A percentile compares a stretch with the other conserved stretches of the same genome.
These are phyloP conservation scores for Sphaeramia orbicularis DNA, from an alignment of 2,797 vertebrate species.

Conservation along the genomic window DNA sequence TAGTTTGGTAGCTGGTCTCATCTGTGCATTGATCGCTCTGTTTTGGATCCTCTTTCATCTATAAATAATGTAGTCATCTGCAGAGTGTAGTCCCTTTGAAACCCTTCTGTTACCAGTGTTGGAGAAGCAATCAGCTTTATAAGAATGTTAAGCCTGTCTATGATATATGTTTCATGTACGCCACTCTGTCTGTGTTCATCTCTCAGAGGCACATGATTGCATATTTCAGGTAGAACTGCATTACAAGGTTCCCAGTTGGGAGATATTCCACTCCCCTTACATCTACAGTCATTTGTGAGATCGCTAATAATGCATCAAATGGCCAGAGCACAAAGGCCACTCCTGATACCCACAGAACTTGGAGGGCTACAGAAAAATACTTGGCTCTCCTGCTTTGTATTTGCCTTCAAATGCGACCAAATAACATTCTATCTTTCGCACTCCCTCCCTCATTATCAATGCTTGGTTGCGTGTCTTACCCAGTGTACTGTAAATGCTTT, in stretches of 20 bases:
- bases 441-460: slow-evolving; percentile 78
- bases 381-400: slow-evolving; percentile 47
- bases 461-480: slow-evolving; percentile 78
- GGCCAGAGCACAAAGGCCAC: slow-evolving; percentile 24
- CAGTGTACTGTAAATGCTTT: slow-evolving; percentile 84
- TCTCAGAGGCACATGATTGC: slow-evolving; percentile 34
- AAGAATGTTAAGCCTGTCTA: slow-evolving; percentile 66
- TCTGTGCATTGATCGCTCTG: slow-evolving; percentile 74
- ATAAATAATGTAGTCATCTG: slow-evolving; percentile 81
- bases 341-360: slow-evolving; percentile 21
- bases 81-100: slow-evolving; percentile 59
- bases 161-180: slow-evolving; percentile 77
- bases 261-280: slow-evolving; percentile 17
- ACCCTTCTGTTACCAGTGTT: slow-evolving; percentile 37
- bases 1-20: slow-evolving; percentile 63
- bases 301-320: slow-evolving; percentile 50
- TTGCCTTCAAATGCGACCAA: slow-evolving; percentile 46
- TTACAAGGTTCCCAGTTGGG: slow-evolving; percentile 10
- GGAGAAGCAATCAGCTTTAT: slow-evolving; percentile 63
- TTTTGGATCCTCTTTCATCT: slow-evolving; percentile 81
- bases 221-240: slow-evolving; percentile 41
- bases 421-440: slow-evolving; percentile 24
- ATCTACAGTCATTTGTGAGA: slow-evolving; percentile 37
- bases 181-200: slow-evolving; percentile 13
- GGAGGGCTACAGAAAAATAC: slow-evolving; percentile 53